phyloP scores from a whole-genome alignment of 2,113 vertebrate species.

The Ascaphus truei region DNA sequence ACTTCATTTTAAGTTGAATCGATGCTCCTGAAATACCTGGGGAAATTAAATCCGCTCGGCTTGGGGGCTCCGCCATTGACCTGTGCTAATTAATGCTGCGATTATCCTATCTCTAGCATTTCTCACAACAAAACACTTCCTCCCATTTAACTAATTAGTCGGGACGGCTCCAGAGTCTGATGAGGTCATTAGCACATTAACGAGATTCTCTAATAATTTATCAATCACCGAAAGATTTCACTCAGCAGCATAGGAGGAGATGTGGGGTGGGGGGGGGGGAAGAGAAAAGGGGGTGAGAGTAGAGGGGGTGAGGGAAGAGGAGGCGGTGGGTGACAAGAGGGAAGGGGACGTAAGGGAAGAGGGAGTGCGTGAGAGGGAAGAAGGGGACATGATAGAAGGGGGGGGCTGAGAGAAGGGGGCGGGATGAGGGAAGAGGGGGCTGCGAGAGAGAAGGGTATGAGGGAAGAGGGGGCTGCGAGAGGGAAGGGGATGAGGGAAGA shows the following conservation, averaged over 20 bases:
- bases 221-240: constrained; percentile 3
- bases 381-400: not conserved
- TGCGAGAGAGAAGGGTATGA: not conserved
- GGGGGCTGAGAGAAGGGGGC: too few relatives aligned
- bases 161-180: not conserved
- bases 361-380: too few relatives aligned
- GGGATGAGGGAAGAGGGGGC: too few relatives aligned
- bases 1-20: constrained; percentile 24
- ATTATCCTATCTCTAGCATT: constrained; percentile 23
- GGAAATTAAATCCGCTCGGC: constrained; percentile 31
- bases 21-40: constrained; percentile 8
- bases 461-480: too few relatives aligned
- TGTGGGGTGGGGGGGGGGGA: not conserved
- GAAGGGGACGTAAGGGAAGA: too few relatives aligned
- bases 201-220: constrained; percentile 17
- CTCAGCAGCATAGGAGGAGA: too few relatives aligned
- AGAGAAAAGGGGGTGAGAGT: too few relatives aligned
- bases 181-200: constrained; percentile 31
- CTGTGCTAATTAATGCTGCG: constrained; percentile 24
- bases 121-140: constrained; percentile 29
- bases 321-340: too few relatives aligned
- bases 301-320: too few relatives aligned
- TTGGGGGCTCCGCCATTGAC: constrained; percentile 9
- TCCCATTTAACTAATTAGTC: constrained; percentile 29
- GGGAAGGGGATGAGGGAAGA: too few relatives aligned